These are phyloP conservation scores for Nycteola revayana DNA, from an alignment of 2,888 invertebrate genomes.

Conservation along the genomic window DNA sequence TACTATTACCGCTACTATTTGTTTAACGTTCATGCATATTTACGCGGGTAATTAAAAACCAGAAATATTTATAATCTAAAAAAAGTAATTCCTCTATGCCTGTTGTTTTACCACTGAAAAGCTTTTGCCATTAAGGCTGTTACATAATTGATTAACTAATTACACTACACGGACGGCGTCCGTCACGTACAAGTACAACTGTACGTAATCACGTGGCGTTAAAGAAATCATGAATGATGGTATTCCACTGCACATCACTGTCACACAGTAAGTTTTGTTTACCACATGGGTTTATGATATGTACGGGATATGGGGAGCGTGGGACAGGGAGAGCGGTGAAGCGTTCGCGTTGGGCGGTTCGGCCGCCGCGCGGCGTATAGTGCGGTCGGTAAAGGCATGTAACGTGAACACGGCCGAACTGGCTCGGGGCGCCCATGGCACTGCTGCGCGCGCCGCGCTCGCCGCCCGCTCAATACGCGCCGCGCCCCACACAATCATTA, in stretches of 20 bases:
- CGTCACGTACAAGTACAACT: constrained; percentile 25
- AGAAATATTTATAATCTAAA: constrained; percentile 30
- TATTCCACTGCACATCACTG: constrained; percentile 37
- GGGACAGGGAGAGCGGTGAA: neutral
- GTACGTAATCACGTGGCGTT: constrained; percentile 35
- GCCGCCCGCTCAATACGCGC: constrained; percentile 58
- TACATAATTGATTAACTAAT: constrained; percentile 60
- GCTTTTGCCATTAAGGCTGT: constrained; percentile 36
- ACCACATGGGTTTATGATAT: constrained; percentile 36
- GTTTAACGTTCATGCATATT: constrained; percentile 9
- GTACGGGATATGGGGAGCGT: constrained; percentile 34
- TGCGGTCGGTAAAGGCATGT: constrained; percentile 45
- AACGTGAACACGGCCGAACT: constrained; percentile 56
- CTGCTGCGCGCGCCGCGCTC: constrained; percentile 64
- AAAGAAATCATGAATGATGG: constrained; percentile 9
- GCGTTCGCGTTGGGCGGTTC: constrained; percentile 45
- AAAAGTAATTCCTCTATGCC: constrained; percentile 20
- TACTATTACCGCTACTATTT: constrained; percentile 17
- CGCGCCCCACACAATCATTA: constrained; percentile 68
- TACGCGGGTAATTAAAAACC: constrained; percentile 30
- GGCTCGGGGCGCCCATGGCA: constrained; percentile 54
- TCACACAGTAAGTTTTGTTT: constrained; percentile 46
- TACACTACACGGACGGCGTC: constrained; percentile 42
- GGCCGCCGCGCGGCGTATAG: constrained; percentile 50
- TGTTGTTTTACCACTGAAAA: constrained; percentile 26